Evolutionary conservation across 2,888 invertebrate species (phyloP).

Genomic region (Drosophila limbata): DNA sequence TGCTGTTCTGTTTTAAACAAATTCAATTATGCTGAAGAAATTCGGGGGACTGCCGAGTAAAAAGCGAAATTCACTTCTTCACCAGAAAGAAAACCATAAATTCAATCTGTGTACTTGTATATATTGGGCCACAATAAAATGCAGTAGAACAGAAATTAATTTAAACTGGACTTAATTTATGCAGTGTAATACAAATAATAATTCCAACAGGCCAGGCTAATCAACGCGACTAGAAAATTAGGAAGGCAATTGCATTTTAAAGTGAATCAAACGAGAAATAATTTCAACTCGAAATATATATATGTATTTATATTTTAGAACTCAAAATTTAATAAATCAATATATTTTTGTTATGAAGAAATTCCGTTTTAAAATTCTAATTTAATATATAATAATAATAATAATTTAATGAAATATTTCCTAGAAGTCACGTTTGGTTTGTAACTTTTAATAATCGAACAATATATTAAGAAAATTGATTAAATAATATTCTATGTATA

Average conservation of each 20-base stretch:
- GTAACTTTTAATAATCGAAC: neutral
- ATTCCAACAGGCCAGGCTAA: neutral
- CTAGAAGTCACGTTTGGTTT: too few relatives aligned
- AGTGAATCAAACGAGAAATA: neutral
- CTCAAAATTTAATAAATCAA: neutral
- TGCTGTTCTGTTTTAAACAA: constrained; percentile 38
- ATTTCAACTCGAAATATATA: neutral
- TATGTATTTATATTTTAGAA: neutral
- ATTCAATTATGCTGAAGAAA: constrained; percentile 49
- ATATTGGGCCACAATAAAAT: neutral
- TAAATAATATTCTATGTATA: neutral
- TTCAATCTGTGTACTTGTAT: neutral
- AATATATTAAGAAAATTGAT: neutral
- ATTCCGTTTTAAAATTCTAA: too few relatives aligned
- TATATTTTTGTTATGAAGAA: neutral
- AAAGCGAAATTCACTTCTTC: constrained; percentile 14
- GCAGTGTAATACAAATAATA: constrained; percentile 8
- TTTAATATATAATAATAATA: too few relatives aligned
- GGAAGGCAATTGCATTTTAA: neutral
- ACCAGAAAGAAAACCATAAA: neutral
- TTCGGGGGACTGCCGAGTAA: constrained; percentile 30
- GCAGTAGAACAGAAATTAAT: neutral
- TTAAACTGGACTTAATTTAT: constrained; percentile 17
- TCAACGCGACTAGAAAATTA: neutral
- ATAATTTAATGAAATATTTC: too few relatives aligned